A percentile compares a stretch with the other conserved stretches of the same genome.
These are phyloP conservation scores for Anagrus nilaparvatae DNA, from an alignment of 1,140 invertebrate species.

Conservation along the genomic window DNA sequence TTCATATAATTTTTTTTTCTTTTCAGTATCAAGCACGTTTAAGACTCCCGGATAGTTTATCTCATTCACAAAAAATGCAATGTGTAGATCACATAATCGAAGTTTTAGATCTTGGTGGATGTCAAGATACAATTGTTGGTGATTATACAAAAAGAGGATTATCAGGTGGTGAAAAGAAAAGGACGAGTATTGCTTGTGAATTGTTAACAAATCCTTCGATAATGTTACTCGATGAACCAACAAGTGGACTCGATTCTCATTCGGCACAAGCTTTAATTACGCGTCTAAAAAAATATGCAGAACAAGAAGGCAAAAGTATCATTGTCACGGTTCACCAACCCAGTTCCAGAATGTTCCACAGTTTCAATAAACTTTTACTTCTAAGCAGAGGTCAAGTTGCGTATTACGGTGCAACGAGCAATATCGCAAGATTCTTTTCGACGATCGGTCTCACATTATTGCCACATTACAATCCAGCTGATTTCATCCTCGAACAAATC, in stretches of 20 bases:
- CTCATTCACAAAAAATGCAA: constrained; percentile 62
- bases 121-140: constrained; percentile 77
- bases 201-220: constrained; percentile 73
- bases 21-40: constrained; percentile 37
- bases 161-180: constrained; percentile 79
- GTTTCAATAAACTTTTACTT: constrained; percentile 73
- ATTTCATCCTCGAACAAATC: constrained; percentile 75
- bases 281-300: constrained; percentile 64
- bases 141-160: constrained; percentile 68
- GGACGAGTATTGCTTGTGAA: constrained; percentile 80
- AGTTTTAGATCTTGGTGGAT: constrained; percentile 62
- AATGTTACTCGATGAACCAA: constrained; percentile 79
- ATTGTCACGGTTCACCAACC: constrained; percentile 80
- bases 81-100: constrained; percentile 74
- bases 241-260: constrained; percentile 76
- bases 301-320: constrained; percentile 69
- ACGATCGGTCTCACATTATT: constrained; percentile 62
- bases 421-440: constrained; percentile 68
- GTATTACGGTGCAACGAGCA: constrained; percentile 67
- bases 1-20: constrained; percentile 5
- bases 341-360: constrained; percentile 80
- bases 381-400: constrained; percentile 68
- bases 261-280: constrained; percentile 67
- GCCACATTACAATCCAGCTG: constrained; percentile 77
- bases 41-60: constrained; percentile 65